These are phyloP conservation scores for Merluccius polli DNA, from an alignment of 2,797 vertebrate species.

Conservation along the genomic window DNA sequence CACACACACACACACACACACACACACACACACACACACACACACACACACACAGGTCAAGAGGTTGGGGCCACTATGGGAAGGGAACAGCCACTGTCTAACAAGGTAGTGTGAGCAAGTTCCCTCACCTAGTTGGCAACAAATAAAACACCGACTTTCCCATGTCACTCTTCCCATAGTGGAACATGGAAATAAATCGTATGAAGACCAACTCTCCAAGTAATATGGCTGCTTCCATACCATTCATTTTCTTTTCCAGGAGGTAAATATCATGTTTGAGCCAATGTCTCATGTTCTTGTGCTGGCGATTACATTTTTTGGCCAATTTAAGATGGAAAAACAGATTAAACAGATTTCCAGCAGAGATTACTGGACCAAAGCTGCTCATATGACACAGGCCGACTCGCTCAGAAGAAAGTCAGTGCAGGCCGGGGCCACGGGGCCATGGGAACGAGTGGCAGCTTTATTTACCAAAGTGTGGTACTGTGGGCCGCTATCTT, in stretches of 20 bases:
- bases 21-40: background rate
- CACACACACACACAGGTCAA: conserved; percentile 21
- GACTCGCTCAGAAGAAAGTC: conserved; percentile 16
- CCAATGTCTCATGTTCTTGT: background rate
- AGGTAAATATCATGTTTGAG: background rate
- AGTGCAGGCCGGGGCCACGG: conserved; percentile 10
- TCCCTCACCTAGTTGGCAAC: conserved; percentile 43
- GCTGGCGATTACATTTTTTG: background rate
- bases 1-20: too few relatives aligned
- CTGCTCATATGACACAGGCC: conserved; percentile 18
- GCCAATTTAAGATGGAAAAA: background rate
- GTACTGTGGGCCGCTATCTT: background rate
- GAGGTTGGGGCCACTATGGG: conserved; percentile 27
- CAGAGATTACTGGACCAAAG: conserved; percentile 7
- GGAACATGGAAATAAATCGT: background rate
- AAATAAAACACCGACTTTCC: conserved; percentile 7
- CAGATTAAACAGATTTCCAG: conserved; percentile 12
- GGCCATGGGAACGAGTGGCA: conserved; percentile 14
- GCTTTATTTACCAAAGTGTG: conserved; percentile 5
- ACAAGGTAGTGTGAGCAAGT: conserved; percentile 36
- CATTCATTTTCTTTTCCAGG: background rate
- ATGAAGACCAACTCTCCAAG: background rate
- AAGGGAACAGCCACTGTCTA: conserved; percentile 37
- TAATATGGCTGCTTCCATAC: background rate
- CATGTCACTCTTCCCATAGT: background rate